These are phyloP conservation scores for Thermophis baileyi DNA, from an alignment of 2,113 vertebrate genomes.

Conservation along the genomic window DNA sequence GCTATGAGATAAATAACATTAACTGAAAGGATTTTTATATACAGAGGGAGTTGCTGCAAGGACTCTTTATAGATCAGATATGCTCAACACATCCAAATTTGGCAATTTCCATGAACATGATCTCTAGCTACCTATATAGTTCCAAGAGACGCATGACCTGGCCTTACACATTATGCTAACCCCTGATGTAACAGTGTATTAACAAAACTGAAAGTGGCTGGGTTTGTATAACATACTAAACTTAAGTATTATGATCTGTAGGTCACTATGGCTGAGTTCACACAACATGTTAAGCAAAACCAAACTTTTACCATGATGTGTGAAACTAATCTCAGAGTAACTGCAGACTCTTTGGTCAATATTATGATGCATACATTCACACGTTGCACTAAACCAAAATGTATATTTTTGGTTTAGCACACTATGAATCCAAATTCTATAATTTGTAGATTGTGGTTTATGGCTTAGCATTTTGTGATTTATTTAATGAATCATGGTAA, in stretches of 20 bases:
- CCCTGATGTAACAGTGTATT: neutral
- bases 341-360: neutral
- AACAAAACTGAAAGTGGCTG: neutral
- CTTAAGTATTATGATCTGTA: neutral
- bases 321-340: neutral
- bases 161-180: neutral
- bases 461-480: neutral
- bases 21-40: neutral
- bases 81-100: constrained; percentile 21
- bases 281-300: neutral
- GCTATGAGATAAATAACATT: neutral
- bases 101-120: neutral
- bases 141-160: neutral
- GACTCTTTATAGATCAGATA: neutral
- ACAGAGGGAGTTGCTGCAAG: neutral
- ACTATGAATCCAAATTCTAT: neutral
- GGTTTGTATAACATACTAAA: neutral
- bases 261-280: neutral
- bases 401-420: neutral
- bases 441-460: neutral
- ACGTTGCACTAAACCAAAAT: neutral
- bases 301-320: neutral
- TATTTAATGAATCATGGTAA: neutral
- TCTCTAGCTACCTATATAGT: neutral
- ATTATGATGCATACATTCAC: neutral